Evolutionary conservation across 2,888 invertebrate genomes (phyloP).

Genomic region (Drosophila yooni): DNA sequence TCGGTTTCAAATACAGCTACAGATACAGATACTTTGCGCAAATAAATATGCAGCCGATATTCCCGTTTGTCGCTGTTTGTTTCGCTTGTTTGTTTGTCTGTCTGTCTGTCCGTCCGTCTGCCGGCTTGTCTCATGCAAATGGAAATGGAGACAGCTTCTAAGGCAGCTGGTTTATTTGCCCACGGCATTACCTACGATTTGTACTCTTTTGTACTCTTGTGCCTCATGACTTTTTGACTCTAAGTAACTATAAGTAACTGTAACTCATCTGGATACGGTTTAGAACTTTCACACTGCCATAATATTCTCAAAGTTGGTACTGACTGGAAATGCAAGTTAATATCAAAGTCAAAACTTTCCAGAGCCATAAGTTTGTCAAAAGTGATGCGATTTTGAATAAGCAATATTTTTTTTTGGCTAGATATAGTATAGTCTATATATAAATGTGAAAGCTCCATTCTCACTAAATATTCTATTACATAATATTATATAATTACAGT

Average conservation of each 20-base stretch:
- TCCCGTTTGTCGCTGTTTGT: conserved; percentile 15
- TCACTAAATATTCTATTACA: neutral
- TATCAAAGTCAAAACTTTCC: neutral
- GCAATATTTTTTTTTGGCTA: neutral
- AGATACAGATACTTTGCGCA: conserved; percentile 67
- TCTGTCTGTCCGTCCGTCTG: conserved; percentile 39
- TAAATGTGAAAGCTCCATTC: neutral
- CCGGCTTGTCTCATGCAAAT: conserved; percentile 57
- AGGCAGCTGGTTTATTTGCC: conserved; percentile 52
- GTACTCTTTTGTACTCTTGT: conserved; percentile 1
- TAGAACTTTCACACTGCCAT: neutral
- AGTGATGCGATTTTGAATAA: neutral
- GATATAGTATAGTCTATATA: neutral
- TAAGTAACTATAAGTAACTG: conserved; percentile 30
- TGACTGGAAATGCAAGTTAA: neutral
- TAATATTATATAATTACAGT: neutral
- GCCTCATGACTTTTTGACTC: neutral
- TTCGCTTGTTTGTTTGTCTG: neutral
- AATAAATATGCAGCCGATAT: conserved; percentile 72
- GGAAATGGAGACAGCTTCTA: conserved; percentile 60
- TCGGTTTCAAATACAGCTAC: conserved; percentile 16
- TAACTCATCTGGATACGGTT: neutral
- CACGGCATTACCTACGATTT: conserved; percentile 24
- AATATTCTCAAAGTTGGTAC: too few species aligned
- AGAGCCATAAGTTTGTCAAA: neutral